Evolutionary conservation across 2,113 vertebrate species (phyloP), one percentile per base, ranked within the genome.

Genomic region (Anarrhichthys ocellatus): DNA sequence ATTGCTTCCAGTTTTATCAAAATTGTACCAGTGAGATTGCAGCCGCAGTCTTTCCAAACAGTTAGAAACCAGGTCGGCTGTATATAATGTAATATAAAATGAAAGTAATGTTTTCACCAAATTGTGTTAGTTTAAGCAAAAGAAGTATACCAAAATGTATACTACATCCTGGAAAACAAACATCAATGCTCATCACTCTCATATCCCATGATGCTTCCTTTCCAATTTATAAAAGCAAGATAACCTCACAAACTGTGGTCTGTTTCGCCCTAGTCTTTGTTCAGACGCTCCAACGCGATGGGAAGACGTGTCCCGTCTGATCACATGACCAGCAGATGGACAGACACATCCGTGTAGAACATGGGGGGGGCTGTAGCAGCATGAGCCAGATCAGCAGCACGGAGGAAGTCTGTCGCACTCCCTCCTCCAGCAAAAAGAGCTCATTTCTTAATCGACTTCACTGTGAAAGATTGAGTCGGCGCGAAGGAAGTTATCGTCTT

Each of bases 241-340:
- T 6, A 36, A 27, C 44, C 44, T 20, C 36, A 38, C 27, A 64
- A 27, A 46, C 2, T 64, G 34, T 34, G 5, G 34, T 34, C 34
- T 3, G 34, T 18, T 76, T 40, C 1, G 34, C n/a, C 44, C 20
- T 0, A 5, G 48, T 22, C 27, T 82, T 75, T 67, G 42, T 75
- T 34, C 48, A n/a, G 50, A 52, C 11, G 42, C 67, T 58, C 46
- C 44, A 74, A 66, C 67, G 22, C 76, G 3, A 34, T 48, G 34
- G 36, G 24, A 61, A 42, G 52, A 38, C 13, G 24, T 36, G 20
- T 54, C 34, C 66, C 22, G 63, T 58, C 73, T 24, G 48, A 90
- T 88, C 88, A 91, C 87, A 14, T 90, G 89, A 89, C 67, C 74
- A 75, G 82, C 90, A 93, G 90, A 93, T 87, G 91, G 89, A 90